Evolutionary conservation across 1,140 invertebrate genomes (phyloP), one percentile per base, ranked within the genome.

Genomic region (Choristoneura fumiferana): DNA sequence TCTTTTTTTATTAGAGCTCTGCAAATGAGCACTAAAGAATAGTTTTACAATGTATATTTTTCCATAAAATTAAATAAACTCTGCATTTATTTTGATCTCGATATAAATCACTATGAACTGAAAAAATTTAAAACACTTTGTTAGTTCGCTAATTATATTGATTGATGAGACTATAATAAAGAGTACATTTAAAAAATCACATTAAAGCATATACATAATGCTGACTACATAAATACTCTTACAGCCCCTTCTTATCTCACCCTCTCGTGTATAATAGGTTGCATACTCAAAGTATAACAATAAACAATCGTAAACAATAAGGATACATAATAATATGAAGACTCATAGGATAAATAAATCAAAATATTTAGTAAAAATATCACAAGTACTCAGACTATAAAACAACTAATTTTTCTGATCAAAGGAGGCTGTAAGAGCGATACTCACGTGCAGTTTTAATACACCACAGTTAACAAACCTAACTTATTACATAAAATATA

Each of bases 151-250:
- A 84, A 87, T 87, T 80, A 89, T 85, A 84, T 83, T 79, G 79
- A 83, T 84, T 81, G 79, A 86, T 87, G 84, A 89, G 81, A 85
- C 85, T 90, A 90, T 87, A 86, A 88, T 88, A 86, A 89, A 86
- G 85, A 87, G 86, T 90, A 88, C 85, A 89, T 88, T 87, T 86
- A 84, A 89, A 87, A 90, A 89, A 90, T 90, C 89, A 90, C 89
- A 90, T 87, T 89, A 89, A 90, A 90, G 89, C 89, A 90, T 90
- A 89, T 88, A 87, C 85, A 89, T 89, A 89, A 87, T 86, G 87
- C 83, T 89, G 89, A 89, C 89, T 90, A 90, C 89, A 89, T 84
- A 84, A 84, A 79, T 68, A 74, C 79, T 82, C 83, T 84, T 77
- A 85, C 86, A 86, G 83, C 84, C 83, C 69, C 78, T 75, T 17